Conservation (phyloP, 2,797 vertebrate genomes). For the Cheirogaleus major region DNA sequence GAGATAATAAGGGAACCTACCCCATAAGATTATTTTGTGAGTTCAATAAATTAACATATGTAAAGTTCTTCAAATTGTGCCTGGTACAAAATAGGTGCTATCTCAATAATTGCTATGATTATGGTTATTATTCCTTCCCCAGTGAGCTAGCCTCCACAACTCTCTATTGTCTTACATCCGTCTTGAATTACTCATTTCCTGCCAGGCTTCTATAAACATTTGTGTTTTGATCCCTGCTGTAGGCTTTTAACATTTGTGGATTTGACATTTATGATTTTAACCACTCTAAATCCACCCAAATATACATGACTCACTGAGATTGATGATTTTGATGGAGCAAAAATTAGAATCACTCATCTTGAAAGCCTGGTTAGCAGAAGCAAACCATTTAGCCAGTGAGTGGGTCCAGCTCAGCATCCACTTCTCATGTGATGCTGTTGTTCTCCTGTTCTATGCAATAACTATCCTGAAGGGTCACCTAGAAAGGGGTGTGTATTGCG, state of each 20-base stretch:
- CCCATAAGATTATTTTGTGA: neutral
- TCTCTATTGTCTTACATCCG: neutral
- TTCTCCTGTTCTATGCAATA: neutral
- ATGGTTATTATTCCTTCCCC: slow-evolving; percentile 32
- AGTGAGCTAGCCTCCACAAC: neutral
- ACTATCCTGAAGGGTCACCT: neutral
- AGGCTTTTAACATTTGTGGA: slow-evolving; percentile 46
- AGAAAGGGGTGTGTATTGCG: neutral
- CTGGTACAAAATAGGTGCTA: neutral
- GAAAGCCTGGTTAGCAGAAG: slow-evolving; percentile 8
- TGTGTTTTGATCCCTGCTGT: slow-evolving; percentile 36
- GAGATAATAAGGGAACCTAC: neutral
- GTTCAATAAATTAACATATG: neutral
- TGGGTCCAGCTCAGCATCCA: neutral
- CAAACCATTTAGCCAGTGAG: neutral
- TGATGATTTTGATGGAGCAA: slow-evolving; percentile 45
- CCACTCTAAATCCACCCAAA: slow-evolving; percentile 21
- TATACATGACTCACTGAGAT: slow-evolving; percentile 36
- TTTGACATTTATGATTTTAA: slow-evolving; percentile 61
- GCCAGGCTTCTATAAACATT: neutral
- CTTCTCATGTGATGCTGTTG: neutral
- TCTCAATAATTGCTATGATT: neutral
- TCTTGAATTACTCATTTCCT: slow-evolving; percentile 64
- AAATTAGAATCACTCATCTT: slow-evolving; percentile 23
- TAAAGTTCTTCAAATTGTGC: neutral